A percentile compares a stretch with the other conserved stretches of the same genome.
phyloP scores from a whole-genome alignment of 1,140 invertebrate genomes.

The Caligus rogercresseyi region DNA sequence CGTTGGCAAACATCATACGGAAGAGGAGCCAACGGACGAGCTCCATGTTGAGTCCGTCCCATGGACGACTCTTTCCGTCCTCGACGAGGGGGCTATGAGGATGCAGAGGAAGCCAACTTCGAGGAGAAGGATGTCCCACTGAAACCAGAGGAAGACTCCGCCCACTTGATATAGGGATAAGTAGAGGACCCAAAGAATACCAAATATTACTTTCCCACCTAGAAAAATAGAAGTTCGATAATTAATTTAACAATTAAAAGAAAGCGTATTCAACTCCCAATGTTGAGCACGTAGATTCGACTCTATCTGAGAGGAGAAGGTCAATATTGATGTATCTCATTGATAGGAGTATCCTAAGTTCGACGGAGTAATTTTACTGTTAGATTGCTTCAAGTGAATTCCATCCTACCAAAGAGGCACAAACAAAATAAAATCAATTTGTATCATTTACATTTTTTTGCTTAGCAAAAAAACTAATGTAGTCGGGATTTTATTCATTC shows the following conservation, averaged over 20 bases:
- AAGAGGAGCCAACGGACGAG: slow-evolving; percentile 58
- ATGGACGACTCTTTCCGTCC: slow-evolving; percentile 25
- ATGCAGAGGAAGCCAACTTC: slow-evolving; percentile 57
- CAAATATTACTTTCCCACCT: slow-evolving; percentile 39
- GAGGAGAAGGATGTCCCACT: slow-evolving; percentile 57
- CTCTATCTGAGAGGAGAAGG: too few species aligned
- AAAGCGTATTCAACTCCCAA: background rate
- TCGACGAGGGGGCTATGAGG: slow-evolving; percentile 45
- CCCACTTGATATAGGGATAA: slow-evolving; percentile 57
- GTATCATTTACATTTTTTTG: too few species aligned
- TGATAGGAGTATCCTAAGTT: too few species aligned
- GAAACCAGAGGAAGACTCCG: slow-evolving; percentile 54
- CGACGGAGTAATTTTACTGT: too few species aligned
- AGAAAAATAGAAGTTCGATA: slow-evolving; percentile 22
- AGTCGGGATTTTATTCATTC: too few species aligned
- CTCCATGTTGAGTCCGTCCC: slow-evolving; percentile 46
- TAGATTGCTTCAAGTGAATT: too few species aligned
- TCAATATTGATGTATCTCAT: too few species aligned
- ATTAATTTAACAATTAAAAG: background rate
- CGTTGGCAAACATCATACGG: slow-evolving; percentile 53
- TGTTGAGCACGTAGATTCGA: too few species aligned
- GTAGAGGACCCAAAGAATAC: slow-evolving; percentile 49
- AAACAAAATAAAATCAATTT: too few species aligned
- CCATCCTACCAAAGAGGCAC: too few species aligned
- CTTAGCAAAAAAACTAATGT: too few species aligned